Conservation (phyloP, 2,113 vertebrate genomes). For the Xenotilapia leptura region DNA sequence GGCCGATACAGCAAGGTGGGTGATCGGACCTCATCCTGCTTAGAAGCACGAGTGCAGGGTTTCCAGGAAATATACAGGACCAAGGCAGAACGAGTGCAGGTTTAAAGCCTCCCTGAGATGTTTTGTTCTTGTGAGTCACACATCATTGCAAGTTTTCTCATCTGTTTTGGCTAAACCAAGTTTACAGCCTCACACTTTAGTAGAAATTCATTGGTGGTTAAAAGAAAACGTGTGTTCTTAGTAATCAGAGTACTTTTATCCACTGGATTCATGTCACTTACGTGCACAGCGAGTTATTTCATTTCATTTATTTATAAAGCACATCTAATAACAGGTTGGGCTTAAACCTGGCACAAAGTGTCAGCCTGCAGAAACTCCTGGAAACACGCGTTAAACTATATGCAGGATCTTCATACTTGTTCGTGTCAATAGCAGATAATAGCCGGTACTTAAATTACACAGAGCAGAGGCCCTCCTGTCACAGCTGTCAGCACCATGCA, state of each 20-base stretch:
- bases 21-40: background rate
- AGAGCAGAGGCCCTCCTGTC: background rate
- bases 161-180: accelerated
- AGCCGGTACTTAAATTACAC: background rate
- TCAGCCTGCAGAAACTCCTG: background rate
- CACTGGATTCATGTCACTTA: accelerated
- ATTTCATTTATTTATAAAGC: background rate
- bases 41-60: background rate
- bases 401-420: background rate
- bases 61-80: background rate
- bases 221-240: background rate
- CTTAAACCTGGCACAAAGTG: background rate
- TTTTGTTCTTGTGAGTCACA: no score
- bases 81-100: accelerated
- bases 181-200: background rate
- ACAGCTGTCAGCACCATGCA: slow-evolving; percentile 24
- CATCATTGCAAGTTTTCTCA: no score
- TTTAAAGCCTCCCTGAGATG: background rate
- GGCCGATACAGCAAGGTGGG: slow-evolving; percentile 83
- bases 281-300: background rate
- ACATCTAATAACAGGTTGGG: accelerated
- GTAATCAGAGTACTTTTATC: background rate
- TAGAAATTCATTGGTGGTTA: background rate
- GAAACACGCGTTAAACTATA: background rate
- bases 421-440: background rate